These are phyloP conservation scores for Papilio dardanus DNA, from an alignment of 1,140 invertebrate species.

Conservation along the genomic window DNA sequence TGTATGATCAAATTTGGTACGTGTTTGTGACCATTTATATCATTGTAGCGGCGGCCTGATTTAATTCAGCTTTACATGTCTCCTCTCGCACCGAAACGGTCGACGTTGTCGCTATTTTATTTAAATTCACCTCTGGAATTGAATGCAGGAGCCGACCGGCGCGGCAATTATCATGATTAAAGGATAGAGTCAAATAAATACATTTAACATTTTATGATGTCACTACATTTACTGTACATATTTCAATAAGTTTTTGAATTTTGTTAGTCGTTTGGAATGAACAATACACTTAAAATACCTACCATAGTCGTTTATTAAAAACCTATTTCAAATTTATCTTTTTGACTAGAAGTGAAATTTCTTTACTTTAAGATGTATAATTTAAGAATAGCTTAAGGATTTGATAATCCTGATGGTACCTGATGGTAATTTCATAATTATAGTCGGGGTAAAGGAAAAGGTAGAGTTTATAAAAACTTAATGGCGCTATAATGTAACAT, in stretches of 20 bases:
- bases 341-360: slow-evolving; percentile 65
- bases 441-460: slow-evolving; percentile 60
- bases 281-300: background rate
- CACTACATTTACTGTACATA: slow-evolving; percentile 32
- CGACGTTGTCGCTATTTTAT: slow-evolving; percentile 47
- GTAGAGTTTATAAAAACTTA: slow-evolving; percentile 73
- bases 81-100: slow-evolving; percentile 42
- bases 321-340: slow-evolving; percentile 27
- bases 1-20: slow-evolving; percentile 75
- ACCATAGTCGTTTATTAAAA: background rate
- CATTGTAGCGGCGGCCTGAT: slow-evolving; percentile 61
- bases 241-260: slow-evolving; percentile 45
- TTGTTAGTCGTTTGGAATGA: slow-evolving; percentile 19
- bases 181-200: slow-evolving; percentile 45
- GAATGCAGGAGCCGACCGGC: slow-evolving; percentile 30
- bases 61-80: slow-evolving; percentile 56
- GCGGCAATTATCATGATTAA: slow-evolving; percentile 46
- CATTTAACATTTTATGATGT: slow-evolving; percentile 44
- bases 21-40: slow-evolving; percentile 70
- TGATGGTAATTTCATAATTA: slow-evolving; percentile 73
- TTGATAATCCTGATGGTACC: too few species aligned
- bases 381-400: slow-evolving; percentile 78
- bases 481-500: slow-evolving; percentile 75
- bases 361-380: slow-evolving; percentile 62
- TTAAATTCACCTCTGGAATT: slow-evolving; percentile 45